These are phyloP conservation scores for Benthochromis sp. DNA, from an alignment of 2,113 vertebrate species.

Conservation along the genomic window DNA sequence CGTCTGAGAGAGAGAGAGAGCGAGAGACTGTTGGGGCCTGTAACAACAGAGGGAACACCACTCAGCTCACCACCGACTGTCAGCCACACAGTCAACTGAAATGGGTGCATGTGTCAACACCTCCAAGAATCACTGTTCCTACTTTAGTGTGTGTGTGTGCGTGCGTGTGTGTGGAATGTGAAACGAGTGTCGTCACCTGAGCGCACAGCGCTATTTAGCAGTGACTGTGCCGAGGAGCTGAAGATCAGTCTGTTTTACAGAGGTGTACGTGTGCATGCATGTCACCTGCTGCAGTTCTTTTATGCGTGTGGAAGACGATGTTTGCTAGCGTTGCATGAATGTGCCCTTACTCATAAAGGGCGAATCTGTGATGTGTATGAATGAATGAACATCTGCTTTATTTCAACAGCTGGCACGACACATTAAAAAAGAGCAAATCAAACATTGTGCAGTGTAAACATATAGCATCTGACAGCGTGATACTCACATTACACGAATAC, in stretches of 20 bases:
- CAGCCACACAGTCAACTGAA: constrained; percentile 43
- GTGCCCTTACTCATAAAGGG: background rate
- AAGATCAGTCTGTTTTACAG: background rate
- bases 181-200: constrained; percentile 13
- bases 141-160: background rate
- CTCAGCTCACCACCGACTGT: constrained; percentile 36
- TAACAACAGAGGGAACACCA: constrained; percentile 44
- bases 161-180: background rate
- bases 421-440: background rate
- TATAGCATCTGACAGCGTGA: background rate
- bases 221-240: background rate
- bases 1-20: constrained; percentile 35
- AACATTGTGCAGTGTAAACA: background rate
- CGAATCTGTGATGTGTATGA: background rate
- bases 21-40: constrained; percentile 31
- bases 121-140: constrained; percentile 29
- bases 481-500: background rate
- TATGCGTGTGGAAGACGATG: background rate
- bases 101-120: constrained; percentile 60
- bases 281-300: background rate
- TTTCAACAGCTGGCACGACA: background rate
- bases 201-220: background rate
- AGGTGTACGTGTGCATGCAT: background rate
- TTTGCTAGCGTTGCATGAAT: background rate
- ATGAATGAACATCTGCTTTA: background rate